These are phyloP conservation scores for Stegostoma tigrinum DNA, from an alignment of 2,113 vertebrate species.

Conservation along the genomic window DNA sequence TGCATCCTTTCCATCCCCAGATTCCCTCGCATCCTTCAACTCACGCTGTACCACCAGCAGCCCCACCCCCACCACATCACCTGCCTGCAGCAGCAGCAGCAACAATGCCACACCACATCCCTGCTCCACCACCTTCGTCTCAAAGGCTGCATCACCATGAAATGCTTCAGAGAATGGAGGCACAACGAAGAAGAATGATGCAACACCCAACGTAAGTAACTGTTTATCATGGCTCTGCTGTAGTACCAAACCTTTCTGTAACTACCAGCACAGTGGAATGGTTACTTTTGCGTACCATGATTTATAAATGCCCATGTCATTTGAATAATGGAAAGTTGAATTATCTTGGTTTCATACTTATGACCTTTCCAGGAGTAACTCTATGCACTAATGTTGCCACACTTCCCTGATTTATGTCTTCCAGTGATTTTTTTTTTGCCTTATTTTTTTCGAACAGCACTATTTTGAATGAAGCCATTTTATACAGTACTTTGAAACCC, in stretches of 20 bases:
- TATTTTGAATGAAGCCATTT: not conserved
- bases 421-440: not conserved
- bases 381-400: not conserved
- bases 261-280: not conserved
- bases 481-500: not conserved
- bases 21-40: slow-evolving; percentile 76
- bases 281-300: not conserved
- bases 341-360: not conserved
- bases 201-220: slow-evolving; percentile 89
- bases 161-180: slow-evolving; percentile 93
- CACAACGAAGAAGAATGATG: slow-evolving; percentile 89
- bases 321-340: not conserved
- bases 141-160: slow-evolving; percentile 92
- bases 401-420: not conserved
- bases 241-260: not conserved
- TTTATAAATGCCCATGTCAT: not conserved
- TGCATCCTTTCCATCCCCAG: slow-evolving; percentile 83
- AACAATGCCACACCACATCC: slow-evolving; percentile 78
- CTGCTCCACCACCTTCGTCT: slow-evolving; percentile 73
- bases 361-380: not conserved
- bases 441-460: not conserved
- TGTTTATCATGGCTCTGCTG: not conserved
- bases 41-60: slow-evolving; percentile 64
- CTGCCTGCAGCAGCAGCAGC: slow-evolving; percentile 66
- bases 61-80: slow-evolving; percentile 12